Conservation (phyloP, 2,797 vertebrate genomes). For the Cossypha heuglini region DNA sequence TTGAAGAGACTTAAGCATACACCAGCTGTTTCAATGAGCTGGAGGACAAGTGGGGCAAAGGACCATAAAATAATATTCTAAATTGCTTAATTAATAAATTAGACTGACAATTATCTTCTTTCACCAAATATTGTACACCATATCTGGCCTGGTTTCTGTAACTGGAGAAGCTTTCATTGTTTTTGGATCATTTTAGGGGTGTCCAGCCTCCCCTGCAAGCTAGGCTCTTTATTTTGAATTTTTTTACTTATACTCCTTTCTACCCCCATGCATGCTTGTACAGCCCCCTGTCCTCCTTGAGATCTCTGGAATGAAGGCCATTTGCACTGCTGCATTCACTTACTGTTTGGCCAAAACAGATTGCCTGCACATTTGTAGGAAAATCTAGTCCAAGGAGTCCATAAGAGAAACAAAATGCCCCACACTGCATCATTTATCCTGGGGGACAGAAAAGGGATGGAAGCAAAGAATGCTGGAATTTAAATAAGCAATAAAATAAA, state of each 20-base stretch:
- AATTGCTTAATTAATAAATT: not conserved
- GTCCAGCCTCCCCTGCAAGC: not conserved
- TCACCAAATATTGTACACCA: not conserved
- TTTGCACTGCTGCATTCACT: not conserved
- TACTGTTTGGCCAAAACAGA: not conserved
- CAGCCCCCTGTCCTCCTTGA: fast-evolving
- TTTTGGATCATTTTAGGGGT: not conserved
- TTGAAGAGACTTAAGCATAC: not conserved
- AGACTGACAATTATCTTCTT: not conserved
- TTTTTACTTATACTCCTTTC: not conserved
- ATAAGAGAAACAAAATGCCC: not conserved
- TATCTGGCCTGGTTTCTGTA: not conserved
- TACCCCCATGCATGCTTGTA: not conserved
- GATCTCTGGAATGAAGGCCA: not conserved
- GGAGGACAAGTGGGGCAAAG: not conserved
- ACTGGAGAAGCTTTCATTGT: not conserved
- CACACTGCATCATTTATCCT: not conserved
- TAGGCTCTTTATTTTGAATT: not conserved
- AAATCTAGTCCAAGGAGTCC: not conserved
- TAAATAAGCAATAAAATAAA: not conserved
- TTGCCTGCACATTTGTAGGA: not conserved
- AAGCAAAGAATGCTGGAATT: not conserved
- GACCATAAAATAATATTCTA: not conserved
- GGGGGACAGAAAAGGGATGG: not conserved
- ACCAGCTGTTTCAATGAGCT: not conserved